Percentiles rank a stretch among this genome's conserved stretches.
These are phyloP conservation scores for Synergus umbraculus DNA, from an alignment of 2,888 invertebrate species.

Conservation along the genomic window DNA sequence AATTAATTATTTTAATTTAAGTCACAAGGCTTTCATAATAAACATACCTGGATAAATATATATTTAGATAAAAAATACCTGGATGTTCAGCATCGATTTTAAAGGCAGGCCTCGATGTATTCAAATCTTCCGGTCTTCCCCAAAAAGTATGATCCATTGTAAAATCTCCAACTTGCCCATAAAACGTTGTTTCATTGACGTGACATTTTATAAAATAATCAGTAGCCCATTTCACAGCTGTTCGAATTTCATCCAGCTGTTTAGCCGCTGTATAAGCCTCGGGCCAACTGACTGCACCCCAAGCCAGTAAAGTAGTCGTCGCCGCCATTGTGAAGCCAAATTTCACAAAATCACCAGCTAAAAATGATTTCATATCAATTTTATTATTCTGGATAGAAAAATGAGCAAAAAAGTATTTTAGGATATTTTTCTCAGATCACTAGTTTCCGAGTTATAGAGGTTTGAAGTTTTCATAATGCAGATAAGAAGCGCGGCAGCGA, in stretches of 20 bases:
- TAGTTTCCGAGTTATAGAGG: neutral
- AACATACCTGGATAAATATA: too few relatives aligned
- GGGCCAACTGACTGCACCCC: constrained; percentile 79
- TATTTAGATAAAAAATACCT: constrained; percentile 68
- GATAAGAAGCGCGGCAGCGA: neutral
- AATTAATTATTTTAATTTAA: neutral
- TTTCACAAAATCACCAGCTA: constrained; percentile 80
- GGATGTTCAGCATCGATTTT: constrained; percentile 80
- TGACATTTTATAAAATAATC: constrained; percentile 82
- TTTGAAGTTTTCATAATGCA: neutral
- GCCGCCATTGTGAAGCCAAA: constrained; percentile 81
- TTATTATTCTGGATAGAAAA: neutral
- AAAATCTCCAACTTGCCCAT: constrained; percentile 81
- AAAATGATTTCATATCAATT: neutral
- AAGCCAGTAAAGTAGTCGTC: constrained; percentile 79
- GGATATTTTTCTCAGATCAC: neutral
- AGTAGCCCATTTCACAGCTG: constrained; percentile 80
- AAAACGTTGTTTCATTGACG: constrained; percentile 78
- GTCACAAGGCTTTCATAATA: too few relatives aligned
- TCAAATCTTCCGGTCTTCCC: constrained; percentile 82
- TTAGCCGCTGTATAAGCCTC: constrained; percentile 78
- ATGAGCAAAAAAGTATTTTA: neutral
- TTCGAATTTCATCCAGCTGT: constrained; percentile 76
- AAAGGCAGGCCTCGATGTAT: constrained; percentile 80
- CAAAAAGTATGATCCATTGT: constrained; percentile 80